Conservation (phyloP, 2,797 vertebrate species). For the Erpetoichthys calabaricus region DNA sequence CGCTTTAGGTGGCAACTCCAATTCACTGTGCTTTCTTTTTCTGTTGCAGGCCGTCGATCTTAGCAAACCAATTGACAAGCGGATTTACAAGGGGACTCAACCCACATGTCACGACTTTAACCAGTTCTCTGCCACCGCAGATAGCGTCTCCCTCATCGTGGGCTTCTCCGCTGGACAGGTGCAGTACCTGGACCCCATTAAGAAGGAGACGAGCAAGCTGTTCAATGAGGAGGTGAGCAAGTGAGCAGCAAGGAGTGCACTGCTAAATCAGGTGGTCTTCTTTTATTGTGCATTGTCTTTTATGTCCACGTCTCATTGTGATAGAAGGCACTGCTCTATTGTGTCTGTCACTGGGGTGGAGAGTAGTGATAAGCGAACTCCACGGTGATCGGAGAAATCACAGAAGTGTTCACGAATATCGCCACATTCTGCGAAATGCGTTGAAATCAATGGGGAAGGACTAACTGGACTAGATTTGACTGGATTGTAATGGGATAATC, state of each 20-base stretch:
- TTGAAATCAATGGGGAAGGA: too few species aligned
- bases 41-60: slow-evolving; percentile 65
- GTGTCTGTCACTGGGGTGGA: too few species aligned
- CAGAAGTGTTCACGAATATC: too few species aligned
- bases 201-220: slow-evolving; percentile 80
- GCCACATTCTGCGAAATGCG: too few species aligned
- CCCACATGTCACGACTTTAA: slow-evolving; percentile 85
- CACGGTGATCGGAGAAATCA: too few species aligned
- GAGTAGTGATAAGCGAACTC: too few species aligned
- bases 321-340: too few species aligned
- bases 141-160: slow-evolving; percentile 69
- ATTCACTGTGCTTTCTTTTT: slow-evolving; percentile 4
- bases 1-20: background rate
- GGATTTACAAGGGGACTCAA: slow-evolving; percentile 83
- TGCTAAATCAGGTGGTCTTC: too few species aligned
- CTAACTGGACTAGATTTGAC: too few species aligned
- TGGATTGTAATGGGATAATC: too few species aligned
- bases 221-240: slow-evolving; percentile 76
- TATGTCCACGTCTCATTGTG: too few species aligned
- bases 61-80: slow-evolving; percentile 80
- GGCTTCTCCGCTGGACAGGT: slow-evolving; percentile 80
- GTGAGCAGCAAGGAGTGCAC: background rate
- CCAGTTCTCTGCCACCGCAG: slow-evolving; percentile 69
- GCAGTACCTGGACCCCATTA: slow-evolving; percentile 78
- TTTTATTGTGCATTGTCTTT: too few species aligned